Percentiles rank a stretch among this genome's conserved stretches.
phyloP scores from a whole-genome alignment of 2,113 vertebrate species.

The Pollimyrus isidori region DNA sequence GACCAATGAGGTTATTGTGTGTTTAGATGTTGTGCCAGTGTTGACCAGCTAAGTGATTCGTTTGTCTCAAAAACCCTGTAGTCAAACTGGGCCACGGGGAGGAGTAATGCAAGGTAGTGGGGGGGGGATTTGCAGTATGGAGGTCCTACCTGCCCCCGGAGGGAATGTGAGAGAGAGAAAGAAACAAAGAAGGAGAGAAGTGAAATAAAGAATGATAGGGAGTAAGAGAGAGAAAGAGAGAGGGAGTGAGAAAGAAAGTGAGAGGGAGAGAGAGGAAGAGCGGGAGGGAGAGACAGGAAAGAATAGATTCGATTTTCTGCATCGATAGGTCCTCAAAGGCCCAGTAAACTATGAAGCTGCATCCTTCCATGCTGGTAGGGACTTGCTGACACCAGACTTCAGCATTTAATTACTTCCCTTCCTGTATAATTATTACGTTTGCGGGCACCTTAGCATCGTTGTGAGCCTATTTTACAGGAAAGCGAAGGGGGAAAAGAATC shows the following conservation, averaged over 20 bases:
- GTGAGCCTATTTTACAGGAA: background rate
- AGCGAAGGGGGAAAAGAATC: background rate
- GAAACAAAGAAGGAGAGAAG: slow-evolving; percentile 11
- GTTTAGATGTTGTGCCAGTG: background rate
- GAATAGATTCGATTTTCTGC: background rate
- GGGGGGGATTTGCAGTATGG: background rate
- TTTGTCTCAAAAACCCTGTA: background rate
- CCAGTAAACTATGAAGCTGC: background rate
- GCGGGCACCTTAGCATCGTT: background rate
- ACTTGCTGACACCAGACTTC: background rate
- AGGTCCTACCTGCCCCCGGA: background rate
- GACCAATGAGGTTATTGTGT: background rate
- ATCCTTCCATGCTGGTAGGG: background rate
- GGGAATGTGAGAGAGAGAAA: slow-evolving; percentile 28
- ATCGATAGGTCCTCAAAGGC: background rate
- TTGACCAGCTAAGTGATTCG: background rate
- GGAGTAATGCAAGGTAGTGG: background rate
- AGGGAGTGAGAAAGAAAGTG: slow-evolving; percentile 17
- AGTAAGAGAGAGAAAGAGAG: background rate
- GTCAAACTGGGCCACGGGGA: background rate
- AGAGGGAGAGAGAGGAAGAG: slow-evolving; percentile 20
- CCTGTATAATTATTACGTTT: background rate
- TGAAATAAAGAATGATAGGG: background rate
- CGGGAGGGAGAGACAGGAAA: background rate
- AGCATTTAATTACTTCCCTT: background rate